Conservation (phyloP, 2,797 vertebrate genomes). For the Bucorvus abyssinicus region DNA sequence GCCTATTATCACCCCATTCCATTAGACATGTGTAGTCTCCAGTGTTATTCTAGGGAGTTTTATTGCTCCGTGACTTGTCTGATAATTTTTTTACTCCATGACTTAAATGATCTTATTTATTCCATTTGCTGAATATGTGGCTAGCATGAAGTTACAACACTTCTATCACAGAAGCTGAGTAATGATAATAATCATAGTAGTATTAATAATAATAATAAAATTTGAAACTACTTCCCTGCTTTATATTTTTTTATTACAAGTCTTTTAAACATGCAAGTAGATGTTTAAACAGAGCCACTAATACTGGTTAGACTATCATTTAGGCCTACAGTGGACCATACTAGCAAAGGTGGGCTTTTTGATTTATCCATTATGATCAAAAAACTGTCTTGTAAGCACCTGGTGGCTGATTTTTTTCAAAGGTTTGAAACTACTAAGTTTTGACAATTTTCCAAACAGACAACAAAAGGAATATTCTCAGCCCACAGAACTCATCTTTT, state of each 20-base stretch:
- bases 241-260: background rate
- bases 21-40: background rate
- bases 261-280: background rate
- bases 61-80: background rate
- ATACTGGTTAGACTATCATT: background rate
- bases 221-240: background rate
- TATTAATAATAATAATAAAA: background rate
- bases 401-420: background rate
- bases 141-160: background rate
- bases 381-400: background rate
- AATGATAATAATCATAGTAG: background rate
- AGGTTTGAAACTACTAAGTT: background rate
- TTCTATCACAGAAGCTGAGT: background rate
- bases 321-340: background rate
- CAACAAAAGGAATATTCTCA: background rate
- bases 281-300: background rate
- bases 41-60: background rate
- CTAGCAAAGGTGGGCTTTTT: background rate
- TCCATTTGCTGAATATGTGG: background rate
- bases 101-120: background rate
- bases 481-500: background rate
- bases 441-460: background rate
- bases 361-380: background rate
- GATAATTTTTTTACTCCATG: background rate
- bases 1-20: background rate